Evolutionary conservation across 2,888 invertebrate species (phyloP).

Genomic region (Ochlodes sylvanus): DNA sequence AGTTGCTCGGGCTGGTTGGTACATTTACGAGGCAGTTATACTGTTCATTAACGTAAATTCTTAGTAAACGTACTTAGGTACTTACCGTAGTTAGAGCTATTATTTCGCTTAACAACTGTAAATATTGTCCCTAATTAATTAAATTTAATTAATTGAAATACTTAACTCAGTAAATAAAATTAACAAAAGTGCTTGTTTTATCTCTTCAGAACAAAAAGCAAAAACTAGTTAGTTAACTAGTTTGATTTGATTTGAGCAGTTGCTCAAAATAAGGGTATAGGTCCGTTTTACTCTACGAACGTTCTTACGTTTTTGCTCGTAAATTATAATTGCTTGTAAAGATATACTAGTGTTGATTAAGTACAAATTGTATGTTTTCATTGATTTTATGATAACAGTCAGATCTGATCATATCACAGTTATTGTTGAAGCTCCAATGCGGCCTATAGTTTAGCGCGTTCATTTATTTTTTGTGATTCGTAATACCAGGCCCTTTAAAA

Average conservation of each 20-base stretch:
- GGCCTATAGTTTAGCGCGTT: slow-evolving; percentile 2
- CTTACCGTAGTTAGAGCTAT: slow-evolving; percentile 27
- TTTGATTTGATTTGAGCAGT: too few species aligned
- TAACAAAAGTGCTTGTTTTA: too few species aligned
- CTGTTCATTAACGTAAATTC: slow-evolving; percentile 13
- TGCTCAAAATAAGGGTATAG: too few species aligned
- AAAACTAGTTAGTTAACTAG: too few species aligned
- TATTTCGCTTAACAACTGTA: slow-evolving; percentile 22
- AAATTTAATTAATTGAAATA: too few species aligned
- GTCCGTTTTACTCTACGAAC: neutral
- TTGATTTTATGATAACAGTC: slow-evolving; percentile 13
- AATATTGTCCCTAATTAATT: neutral
- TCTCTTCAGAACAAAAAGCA: too few species aligned
- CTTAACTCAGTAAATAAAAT: too few species aligned
- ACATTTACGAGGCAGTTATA: slow-evolving; percentile 6
- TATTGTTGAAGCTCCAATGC: neutral
- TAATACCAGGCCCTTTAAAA: neutral
- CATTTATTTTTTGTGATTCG: neutral
- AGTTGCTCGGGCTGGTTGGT: slow-evolving; percentile 12
- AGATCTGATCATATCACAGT: neutral
- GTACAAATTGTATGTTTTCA: slow-evolving; percentile 7
- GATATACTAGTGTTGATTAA: neutral
- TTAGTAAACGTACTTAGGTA: slow-evolving; percentile 15
- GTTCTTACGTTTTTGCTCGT: neutral
- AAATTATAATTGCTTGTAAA: neutral